Percentiles rank a stretch among this genome's conserved stretches.
Conservation (phyloP, 2,113 vertebrate genomes). For the Myrmophylax atrothorax region DNA sequence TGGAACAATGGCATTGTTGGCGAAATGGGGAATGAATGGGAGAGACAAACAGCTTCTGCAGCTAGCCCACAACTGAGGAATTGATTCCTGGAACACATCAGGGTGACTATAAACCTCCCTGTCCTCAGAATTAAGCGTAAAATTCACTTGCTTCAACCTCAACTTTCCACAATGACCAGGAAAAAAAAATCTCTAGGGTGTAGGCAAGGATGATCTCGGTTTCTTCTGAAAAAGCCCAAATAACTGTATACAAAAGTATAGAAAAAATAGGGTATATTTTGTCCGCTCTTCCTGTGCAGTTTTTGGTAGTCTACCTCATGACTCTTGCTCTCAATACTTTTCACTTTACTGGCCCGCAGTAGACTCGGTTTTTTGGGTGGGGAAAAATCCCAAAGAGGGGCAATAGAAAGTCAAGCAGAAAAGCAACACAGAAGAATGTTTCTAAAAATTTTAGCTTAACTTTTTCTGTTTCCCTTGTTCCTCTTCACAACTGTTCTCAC, state of each 20-base stretch:
- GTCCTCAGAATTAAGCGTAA: conserved; percentile 7
- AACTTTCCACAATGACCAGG: neutral
- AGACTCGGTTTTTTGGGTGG: neutral
- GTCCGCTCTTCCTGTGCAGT: neutral
- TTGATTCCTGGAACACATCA: conserved; percentile 58
- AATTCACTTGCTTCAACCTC: conserved; percentile 51
- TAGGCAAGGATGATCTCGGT: neutral
- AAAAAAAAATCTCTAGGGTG: too few species aligned
- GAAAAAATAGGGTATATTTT: neutral
- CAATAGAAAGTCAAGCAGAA: neutral
- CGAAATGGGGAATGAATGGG: conserved; percentile 33
- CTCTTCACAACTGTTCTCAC: neutral
- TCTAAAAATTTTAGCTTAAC: neutral
- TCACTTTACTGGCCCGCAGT: neutral
- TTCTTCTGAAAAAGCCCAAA: neutral
- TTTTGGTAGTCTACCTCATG: neutral
- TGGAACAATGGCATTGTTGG: conserved; percentile 64
- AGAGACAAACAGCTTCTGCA: conserved; percentile 62
- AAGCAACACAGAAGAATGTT: neutral
- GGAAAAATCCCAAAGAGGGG: neutral
- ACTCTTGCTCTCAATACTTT: neutral
- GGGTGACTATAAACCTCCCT: conserved; percentile 38
- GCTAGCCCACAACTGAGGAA: conserved; percentile 51
- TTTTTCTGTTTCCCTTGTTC: neutral
- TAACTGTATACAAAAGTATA: neutral